Evolutionary conservation across 2,797 vertebrate genomes (phyloP).

Genomic region (Otus scops): DNA sequence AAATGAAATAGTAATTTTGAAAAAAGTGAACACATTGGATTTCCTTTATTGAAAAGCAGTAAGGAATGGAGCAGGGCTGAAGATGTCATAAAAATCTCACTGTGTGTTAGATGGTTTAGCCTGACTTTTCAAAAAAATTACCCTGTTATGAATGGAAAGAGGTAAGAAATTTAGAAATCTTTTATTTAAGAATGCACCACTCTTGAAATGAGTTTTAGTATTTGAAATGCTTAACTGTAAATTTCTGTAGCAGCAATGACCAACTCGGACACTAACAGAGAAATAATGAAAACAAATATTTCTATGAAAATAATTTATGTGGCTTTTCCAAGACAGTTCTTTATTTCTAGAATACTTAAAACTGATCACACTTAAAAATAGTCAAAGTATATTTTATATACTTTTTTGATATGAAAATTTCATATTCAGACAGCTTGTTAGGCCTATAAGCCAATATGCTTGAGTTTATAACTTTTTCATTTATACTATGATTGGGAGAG

Average conservation of each 20-base stretch:
- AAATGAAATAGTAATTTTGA: neutral
- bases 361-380: neutral
- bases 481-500: neutral
- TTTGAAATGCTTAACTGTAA: neutral
- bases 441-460: neutral
- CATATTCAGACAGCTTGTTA: neutral
- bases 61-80: neutral
- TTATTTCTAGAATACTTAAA: neutral
- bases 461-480: neutral
- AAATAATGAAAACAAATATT: neutral
- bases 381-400: neutral
- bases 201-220: neutral
- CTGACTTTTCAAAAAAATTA: neutral
- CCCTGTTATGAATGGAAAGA: neutral
- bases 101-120: neutral
- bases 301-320: neutral
- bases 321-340: neutral
- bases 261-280: neutral
- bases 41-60: neutral
- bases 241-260: neutral
- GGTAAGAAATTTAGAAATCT: neutral
- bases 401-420: neutral
- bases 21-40: rapidly evolving
- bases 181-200: neutral
- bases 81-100: neutral